These are phyloP conservation scores for Aquatica leii DNA, from an alignment of 2,888 invertebrate species.

Conservation along the genomic window DNA sequence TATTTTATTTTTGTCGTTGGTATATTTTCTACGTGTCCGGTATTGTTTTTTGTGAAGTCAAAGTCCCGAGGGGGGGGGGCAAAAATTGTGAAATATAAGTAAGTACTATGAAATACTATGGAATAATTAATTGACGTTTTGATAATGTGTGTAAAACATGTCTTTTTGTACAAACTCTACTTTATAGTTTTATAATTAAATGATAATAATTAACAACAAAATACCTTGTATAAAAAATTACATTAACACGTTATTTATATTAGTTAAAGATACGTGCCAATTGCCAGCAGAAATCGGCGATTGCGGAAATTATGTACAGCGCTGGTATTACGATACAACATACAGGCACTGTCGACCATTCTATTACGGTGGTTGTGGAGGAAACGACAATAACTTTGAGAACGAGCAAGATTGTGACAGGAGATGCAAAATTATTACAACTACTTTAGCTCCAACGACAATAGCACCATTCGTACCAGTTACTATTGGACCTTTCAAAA, in stretches of 20 bases:
- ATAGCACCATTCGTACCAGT: neutral
- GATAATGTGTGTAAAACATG: no score
- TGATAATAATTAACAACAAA: no score
- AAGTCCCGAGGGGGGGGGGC: no score
- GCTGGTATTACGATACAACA: slow-evolving; percentile 86
- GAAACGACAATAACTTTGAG: slow-evolving; percentile 87
- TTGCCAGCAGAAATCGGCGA: slow-evolving; percentile 80
- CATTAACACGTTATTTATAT: slow-evolving; percentile 18
- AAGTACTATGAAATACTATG: no score
- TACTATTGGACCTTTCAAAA: slow-evolving; percentile 40
- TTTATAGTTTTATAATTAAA: no score
- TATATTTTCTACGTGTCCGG: no score
- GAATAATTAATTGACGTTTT: no score
- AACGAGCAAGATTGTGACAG: slow-evolving; percentile 71
- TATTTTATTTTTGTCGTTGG: no score
- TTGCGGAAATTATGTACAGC: slow-evolving; percentile 76
- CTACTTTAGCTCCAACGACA: slow-evolving; percentile 26
- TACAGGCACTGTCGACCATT: slow-evolving; percentile 80
- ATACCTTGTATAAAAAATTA: no score
- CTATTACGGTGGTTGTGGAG: slow-evolving; percentile 91
- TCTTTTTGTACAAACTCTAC: no score
- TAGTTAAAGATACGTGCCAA: slow-evolving; percentile 75
- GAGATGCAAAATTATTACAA: slow-evolving; percentile 63
- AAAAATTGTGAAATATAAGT: no score
- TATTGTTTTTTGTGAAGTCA: no score